Evolutionary conservation across 2,888 invertebrate species (phyloP), one percentile per base, ranked within the genome.

Genomic region (Folsomia manolachei): DNA sequence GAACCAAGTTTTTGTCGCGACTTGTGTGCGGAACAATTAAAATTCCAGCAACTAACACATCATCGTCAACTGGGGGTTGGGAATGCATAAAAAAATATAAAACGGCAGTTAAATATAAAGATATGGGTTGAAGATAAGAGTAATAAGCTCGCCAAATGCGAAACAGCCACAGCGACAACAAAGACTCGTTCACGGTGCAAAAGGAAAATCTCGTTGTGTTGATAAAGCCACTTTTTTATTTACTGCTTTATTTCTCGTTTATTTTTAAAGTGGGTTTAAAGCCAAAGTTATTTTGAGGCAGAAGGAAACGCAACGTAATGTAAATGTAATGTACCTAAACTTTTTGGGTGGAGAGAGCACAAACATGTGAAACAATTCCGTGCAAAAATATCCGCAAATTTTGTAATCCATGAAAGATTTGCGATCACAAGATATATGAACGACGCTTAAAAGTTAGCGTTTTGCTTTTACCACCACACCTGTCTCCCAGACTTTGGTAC

Each of bases 211-310:
- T 39, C 39, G 39, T 39, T 4, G 4, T 39, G 39, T 9, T 39
- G 39, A 39, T 9, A 14, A 4, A 39, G 39, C 39, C 39, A 39
- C 39, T 39, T 39, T 51, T 56, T 56, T 56, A 56, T 56, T 56
- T 56, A 56, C 56, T 56, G 56, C 19, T 19, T 56, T 18, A 56
- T 56, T 56, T 56, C 18, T 14, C 18, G 56, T 56, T 56, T 56
- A 56, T 56, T 56, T 56, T 56, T 56, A 56, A 56, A 56, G 56
- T 21, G 19, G 56, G 56, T 56, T 56, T 56, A 14, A 56, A 56
- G 56, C 56, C 56, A 56, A 56, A 56, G 56, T 56, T 56, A 56
- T 56, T 56, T 56, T 56, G 56, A 56, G 56, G 18, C 19, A 56
- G 51, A 51, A 51, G 9, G 51, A 51, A 51, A 18, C 18, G 18